A percentile compares a stretch with the other conserved stretches of the same genome.
phyloP scores from a whole-genome alignment of 2,797 vertebrate genomes.

The Bradypus variegatus region DNA sequence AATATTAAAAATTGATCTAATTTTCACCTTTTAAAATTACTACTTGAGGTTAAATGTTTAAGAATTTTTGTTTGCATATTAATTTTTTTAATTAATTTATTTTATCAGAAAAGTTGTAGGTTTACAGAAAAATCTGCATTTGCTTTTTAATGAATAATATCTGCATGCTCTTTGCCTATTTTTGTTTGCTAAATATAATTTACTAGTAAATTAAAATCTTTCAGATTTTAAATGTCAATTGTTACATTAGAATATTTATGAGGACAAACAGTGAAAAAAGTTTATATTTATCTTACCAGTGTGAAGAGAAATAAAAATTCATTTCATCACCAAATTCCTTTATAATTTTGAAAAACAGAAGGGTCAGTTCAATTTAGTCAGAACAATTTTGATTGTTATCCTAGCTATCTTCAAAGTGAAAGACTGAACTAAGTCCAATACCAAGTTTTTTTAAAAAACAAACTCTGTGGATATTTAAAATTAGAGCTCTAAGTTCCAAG shows the following conservation, averaged over 20 bases:
- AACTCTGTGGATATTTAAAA: slow-evolving; percentile 52
- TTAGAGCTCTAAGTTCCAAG: slow-evolving; percentile 32
- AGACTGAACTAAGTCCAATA: slow-evolving; percentile 13
- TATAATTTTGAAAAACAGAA: slow-evolving; percentile 49
- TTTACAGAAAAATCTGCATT: not conserved
- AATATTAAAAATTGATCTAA: not conserved
- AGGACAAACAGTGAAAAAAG: slow-evolving; percentile 24
- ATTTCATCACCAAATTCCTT: slow-evolving; percentile 56
- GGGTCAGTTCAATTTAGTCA: slow-evolving; percentile 26
- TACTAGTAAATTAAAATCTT: slow-evolving; percentile 23
- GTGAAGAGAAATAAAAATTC: slow-evolving; percentile 44
- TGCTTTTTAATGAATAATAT: slow-evolving; percentile 42
- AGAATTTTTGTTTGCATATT: not conserved
- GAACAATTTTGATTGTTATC: slow-evolving; percentile 55
- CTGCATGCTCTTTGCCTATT: slow-evolving; percentile 22
- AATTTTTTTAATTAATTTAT: not conserved
- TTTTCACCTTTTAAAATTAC: not conserved
- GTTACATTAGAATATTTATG: slow-evolving; percentile 44
- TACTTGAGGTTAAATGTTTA: not conserved
- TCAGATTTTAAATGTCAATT: slow-evolving; percentile 32
- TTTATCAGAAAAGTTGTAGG: no score
- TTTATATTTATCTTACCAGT: slow-evolving; percentile 50
- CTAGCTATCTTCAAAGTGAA: slow-evolving; percentile 58
- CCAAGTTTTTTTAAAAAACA: slow-evolving; percentile 61
- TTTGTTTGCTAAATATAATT: slow-evolving; percentile 41